Conservation (phyloP, 2,888 invertebrate species). For the Hemicrepidius hirtus region DNA sequence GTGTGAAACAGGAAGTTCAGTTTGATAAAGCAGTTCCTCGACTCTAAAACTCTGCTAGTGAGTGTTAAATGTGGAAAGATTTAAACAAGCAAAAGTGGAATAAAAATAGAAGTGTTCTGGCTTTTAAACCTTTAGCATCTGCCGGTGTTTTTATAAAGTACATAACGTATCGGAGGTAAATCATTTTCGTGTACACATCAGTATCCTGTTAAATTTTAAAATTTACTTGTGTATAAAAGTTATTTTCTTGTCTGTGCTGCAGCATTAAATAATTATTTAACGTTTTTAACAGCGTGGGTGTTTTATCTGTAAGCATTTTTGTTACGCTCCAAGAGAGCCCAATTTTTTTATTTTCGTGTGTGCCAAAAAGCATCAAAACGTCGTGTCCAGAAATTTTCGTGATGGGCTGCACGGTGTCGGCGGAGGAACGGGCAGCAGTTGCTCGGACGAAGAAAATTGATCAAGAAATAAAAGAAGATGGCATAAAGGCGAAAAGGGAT, state of each 20-base stretch:
- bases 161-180: neutral
- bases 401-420: slow-evolving; percentile 99
- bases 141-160: slow-evolving; percentile 11
- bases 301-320: neutral
- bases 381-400: slow-evolving; percentile 67
- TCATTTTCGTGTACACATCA: neutral
- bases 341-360: neutral
- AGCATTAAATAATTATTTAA: neutral
- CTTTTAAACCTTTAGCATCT: slow-evolving; percentile 28
- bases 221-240: no score
- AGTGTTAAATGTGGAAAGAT: slow-evolving; percentile 42
- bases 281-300: neutral
- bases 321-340: neutral
- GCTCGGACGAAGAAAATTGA: slow-evolving; percentile 98
- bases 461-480: slow-evolving; percentile 98
- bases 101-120: slow-evolving; percentile 47
- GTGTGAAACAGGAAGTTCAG: slow-evolving; percentile 47
- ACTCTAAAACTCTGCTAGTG: slow-evolving; percentile 28
- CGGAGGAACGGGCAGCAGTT: slow-evolving; percentile 98
- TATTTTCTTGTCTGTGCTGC: no score
- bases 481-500: slow-evolving; percentile 98
- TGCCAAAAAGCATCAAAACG: slow-evolving; percentile 61
- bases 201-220: no score
- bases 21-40: slow-evolving; percentile 46
- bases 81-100: slow-evolving; percentile 45